Evolutionary conservation across 2,113 vertebrate species (phyloP).

Genomic region (Erythrocebus patas): DNA sequence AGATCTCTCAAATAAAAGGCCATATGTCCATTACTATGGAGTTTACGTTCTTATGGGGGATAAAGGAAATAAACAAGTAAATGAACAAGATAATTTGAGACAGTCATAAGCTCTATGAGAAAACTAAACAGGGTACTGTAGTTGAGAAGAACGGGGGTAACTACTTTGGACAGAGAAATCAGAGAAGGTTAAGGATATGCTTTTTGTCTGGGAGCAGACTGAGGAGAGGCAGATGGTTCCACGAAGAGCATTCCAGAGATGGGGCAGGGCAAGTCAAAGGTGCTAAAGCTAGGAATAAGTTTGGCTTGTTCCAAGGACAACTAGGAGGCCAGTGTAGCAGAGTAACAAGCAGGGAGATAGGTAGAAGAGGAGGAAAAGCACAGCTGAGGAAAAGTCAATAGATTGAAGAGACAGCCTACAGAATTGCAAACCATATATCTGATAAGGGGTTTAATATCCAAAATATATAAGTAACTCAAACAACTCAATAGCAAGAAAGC

Average conservation of each 20-base stretch:
- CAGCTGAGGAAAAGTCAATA: neutral
- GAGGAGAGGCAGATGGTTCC: neutral
- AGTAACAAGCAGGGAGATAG: neutral
- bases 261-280: neutral
- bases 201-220: neutral
- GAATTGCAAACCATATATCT: neutral
- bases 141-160: neutral
- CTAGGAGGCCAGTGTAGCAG: neutral
- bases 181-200: neutral
- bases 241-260: neutral
- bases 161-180: neutral
- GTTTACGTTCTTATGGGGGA: neutral
- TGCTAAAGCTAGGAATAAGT: neutral
- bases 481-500: neutral
- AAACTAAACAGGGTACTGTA: neutral
- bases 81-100: neutral
- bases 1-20: neutral
- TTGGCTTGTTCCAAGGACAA: neutral
- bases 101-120: neutral
- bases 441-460: neutral
- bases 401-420: neutral
- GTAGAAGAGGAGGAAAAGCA: neutral
- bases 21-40: neutral
- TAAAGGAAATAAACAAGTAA: neutral
- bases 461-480: neutral